A percentile compares a stretch with the other conserved stretches of the same genome.
Conservation (phyloP, 2,113 vertebrate genomes). For the Bos javanicus region DNA sequence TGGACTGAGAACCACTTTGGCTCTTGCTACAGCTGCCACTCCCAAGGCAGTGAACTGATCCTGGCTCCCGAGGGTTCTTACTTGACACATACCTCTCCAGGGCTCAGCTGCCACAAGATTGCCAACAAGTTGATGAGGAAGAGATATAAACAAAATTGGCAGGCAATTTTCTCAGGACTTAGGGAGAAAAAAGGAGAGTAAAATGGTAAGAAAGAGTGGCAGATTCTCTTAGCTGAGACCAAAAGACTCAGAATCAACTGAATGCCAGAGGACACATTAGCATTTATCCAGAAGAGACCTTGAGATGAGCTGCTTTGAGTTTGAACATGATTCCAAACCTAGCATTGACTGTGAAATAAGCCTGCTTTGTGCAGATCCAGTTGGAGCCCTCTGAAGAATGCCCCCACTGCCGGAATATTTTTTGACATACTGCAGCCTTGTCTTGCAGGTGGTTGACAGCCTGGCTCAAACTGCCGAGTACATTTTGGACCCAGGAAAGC, state of each 20-base stretch:
- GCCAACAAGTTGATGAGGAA: neutral
- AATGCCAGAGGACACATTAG: neutral
- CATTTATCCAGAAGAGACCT: neutral
- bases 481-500: neutral
- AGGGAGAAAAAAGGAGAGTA: neutral
- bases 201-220: neutral
- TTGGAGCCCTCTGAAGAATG: neutral
- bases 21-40: neutral
- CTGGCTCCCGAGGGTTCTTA: neutral
- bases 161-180: neutral
- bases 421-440: neutral
- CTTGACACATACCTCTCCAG: neutral
- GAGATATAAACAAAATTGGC: neutral
- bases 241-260: neutral
- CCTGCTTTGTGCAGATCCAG: neutral
- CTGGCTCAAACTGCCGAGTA: neutral
- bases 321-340: neutral
- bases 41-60: neutral
- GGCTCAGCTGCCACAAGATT: neutral
- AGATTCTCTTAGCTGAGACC: neutral
- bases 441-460: neutral
- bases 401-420: neutral
- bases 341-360: neutral
- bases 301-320: neutral
- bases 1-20: neutral